Base-by-base conservation (phyloP, 2,888 invertebrate genomes). In the Drosophila formosana region DNA sequence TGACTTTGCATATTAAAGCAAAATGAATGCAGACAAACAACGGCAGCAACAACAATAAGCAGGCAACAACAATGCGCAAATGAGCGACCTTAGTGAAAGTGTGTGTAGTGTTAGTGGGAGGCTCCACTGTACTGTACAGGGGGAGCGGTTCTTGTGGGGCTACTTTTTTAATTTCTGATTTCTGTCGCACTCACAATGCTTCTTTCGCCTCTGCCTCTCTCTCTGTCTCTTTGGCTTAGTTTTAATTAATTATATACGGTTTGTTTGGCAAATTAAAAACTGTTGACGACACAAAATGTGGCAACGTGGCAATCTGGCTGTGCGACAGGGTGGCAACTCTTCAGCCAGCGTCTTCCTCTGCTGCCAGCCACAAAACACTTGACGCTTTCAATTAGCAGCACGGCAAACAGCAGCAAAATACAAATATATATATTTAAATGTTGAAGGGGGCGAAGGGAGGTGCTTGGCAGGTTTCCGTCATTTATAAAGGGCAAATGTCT, bases 1-100 rank as follows among this genome's bases (percentile, higher is more conserved):
- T 86, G 84, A 83, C 84, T 83, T 84, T 83, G 87, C 83, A 86
- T 87, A 83, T 83, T 83, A 87, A 86, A 83, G 79, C 82, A 76
- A 86, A 86, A 80, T 82, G 84, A 83, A 86, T 87, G 84, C 83
- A 85, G 66, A 70, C 73, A 69, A 80, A 67, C 72, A 58, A 47
- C 47, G 32, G 53, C 47, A 32, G 58, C 57, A 51, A 51, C 37
- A 58, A 46, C n/a, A n/a, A n/a, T n/a, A n/a, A n/a, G n/a, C n/a
- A n/a, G n/a, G n/a, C 47, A 32, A 65, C 57, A 51, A 51, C 37
- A 58, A 46, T 50, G 49, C 45, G 45, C 41, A 30, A 30, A 50
- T 11, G 39, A 62, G 53, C 37, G 63, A 69, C 82, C 62, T 74
- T 70, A 61, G 62, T 68, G 67, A 64, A 58, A 66, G 61, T 58